Evolutionary conservation across 2,113 vertebrate genomes (phyloP).

Genomic region (Asarcornis scutulata): DNA sequence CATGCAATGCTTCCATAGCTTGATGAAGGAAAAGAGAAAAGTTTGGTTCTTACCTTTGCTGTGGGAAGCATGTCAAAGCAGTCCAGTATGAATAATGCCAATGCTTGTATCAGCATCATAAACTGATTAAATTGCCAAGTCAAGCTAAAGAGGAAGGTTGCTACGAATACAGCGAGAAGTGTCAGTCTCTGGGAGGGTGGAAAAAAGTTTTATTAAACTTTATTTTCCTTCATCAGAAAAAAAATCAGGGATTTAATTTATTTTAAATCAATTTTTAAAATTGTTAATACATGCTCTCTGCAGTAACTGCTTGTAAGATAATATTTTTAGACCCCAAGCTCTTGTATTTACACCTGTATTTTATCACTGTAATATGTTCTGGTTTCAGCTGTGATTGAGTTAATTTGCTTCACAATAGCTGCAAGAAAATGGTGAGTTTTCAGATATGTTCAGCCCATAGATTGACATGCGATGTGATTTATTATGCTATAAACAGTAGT

Average conservation of each 20-base stretch:
- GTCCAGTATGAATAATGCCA: slow-evolving; percentile 89
- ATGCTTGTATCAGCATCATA: slow-evolving; percentile 90
- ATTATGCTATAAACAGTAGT: neutral
- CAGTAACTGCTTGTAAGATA: neutral
- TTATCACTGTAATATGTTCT: neutral
- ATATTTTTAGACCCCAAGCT: neutral
- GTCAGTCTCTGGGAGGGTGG: slow-evolving; percentile 81
- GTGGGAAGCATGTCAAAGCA: slow-evolving; percentile 86
- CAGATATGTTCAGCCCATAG: neutral
- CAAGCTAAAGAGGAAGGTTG: slow-evolving; percentile 92
- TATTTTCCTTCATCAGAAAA: neutral
- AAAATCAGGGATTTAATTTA: no score
- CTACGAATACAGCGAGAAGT: slow-evolving; percentile 85
- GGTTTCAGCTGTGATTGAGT: no score
- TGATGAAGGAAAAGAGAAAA: neutral
- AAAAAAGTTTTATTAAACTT: slow-evolving; percentile 28
- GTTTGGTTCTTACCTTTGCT: slow-evolving; percentile 79
- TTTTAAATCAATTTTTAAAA: neutral
- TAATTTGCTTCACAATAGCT: neutral
- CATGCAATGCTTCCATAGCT: neutral
- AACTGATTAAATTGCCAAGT: slow-evolving; percentile 99
- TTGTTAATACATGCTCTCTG: neutral
- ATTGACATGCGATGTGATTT: neutral
- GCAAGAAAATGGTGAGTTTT: neutral
- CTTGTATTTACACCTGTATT: neutral